Base-by-base conservation (phyloP, 2,797 vertebrate species). In the Malurus splendens region DNA sequence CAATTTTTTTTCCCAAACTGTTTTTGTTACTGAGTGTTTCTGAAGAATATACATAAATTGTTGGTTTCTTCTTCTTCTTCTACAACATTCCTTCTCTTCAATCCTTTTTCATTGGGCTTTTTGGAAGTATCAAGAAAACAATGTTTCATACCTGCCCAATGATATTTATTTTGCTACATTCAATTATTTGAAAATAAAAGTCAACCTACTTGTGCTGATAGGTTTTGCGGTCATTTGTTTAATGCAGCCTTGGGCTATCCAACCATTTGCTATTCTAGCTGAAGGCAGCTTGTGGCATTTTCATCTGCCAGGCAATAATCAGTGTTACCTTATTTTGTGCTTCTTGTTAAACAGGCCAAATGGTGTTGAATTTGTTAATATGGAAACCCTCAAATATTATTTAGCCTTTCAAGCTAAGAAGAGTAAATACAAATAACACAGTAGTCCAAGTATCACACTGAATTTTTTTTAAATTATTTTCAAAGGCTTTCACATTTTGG, bases 141-240 rank as follows among this genome's bases (percentile, higher is more conserved):
- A 24, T 14, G 12, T 56, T 65, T 55, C 47, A 11, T 55, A 66
- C 36, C 47, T 51, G 3, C 41, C 54, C 68, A 44, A 24, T 73
- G 59, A 75, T 68, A 27, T 90, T 83, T 73, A 25, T 74, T 86
- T 94, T 90, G 24, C 17, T 36, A 3, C 30, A 10, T 2, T 86
- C 17, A 54, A 39, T 74, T 73, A 55, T 80, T 47, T 75, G 54
- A 88, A 79, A 71, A 65, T 14, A 59, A 55, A 80, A 88, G 51
- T 32, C 75, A 77, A 6, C 45, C 57, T 30, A 28, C 39, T 85
- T 93, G 54, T 82, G 42, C 64, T 80, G 65, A 45, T 64, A 83
- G 57, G 24, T 90, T 82, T 91, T 88, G 33, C 41, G 75, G 74
- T 91, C 82, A 68, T 92, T 94, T 94, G 64, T 92, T 94, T 90